A percentile compares a stretch with the other conserved stretches of the same genome.
These are phyloP conservation scores for Tragelaphus buxtoni DNA, from an alignment of 2,113 vertebrate genomes.

Conservation along the genomic window DNA sequence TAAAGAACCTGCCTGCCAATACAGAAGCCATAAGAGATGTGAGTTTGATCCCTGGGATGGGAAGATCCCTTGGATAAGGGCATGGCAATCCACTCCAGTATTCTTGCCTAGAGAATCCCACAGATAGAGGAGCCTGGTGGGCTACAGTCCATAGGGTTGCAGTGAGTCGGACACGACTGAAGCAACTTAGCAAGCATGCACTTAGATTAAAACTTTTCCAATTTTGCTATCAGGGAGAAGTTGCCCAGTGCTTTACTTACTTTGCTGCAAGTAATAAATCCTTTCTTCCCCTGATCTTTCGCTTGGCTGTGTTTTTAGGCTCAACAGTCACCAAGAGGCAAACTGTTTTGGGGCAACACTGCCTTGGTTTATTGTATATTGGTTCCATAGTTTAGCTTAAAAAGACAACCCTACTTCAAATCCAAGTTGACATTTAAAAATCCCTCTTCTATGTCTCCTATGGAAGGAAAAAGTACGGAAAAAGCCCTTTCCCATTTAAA, in stretches of 20 bases:
- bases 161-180: neutral
- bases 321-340: neutral
- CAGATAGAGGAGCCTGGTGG: neutral
- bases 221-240: neutral
- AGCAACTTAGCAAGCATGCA: neutral
- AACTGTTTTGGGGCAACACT: neutral
- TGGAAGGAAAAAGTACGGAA: neutral
- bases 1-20: neutral
- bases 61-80: neutral
- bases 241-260: neutral
- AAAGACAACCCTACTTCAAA: neutral
- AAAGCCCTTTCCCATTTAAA: neutral
- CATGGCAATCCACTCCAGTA: neutral
- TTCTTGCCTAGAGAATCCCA: neutral
- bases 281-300: neutral
- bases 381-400: neutral
- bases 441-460: neutral
- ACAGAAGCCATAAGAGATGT: neutral
- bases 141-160: neutral
- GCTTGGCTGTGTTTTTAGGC: neutral
- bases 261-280: neutral
- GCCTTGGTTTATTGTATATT: neutral
- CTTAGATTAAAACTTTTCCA: neutral
- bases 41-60: neutral
- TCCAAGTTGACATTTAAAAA: neutral